These are phyloP conservation scores for Chromoteleia sp. DNA, from an alignment of 2,888 invertebrate species.

Conservation along the genomic window DNA sequence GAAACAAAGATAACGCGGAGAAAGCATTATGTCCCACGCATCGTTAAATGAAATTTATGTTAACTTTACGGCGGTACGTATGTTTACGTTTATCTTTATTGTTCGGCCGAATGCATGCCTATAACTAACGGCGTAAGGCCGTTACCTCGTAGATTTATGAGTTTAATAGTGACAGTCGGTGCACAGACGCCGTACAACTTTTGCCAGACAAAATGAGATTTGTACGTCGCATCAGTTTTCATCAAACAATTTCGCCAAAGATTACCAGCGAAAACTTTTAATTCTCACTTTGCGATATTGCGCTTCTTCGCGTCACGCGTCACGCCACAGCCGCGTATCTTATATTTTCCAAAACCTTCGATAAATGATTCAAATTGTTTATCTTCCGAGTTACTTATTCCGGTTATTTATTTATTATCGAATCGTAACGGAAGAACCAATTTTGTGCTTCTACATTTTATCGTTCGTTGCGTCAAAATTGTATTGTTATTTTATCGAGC, in stretches of 20 bases:
- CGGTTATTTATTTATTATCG: no score
- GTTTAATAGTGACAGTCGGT: conserved; percentile 77
- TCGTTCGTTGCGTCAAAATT: no score
- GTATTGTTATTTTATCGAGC: no score
- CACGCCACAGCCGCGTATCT: background rate
- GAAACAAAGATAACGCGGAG: conserved; percentile 68
- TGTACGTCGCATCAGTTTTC: conserved; percentile 53
- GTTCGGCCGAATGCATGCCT: conserved; percentile 73
- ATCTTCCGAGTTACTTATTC: no score
- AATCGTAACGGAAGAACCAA: no score
- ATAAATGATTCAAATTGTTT: no score
- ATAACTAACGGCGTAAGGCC: conserved; percentile 77
- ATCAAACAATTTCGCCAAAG: conserved; percentile 34
- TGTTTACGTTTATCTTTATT: conserved; percentile 77
- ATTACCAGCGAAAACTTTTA: conserved; percentile 33
- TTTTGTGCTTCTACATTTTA: no score
- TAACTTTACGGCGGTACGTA: conserved; percentile 71
- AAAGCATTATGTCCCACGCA: conserved; percentile 73
- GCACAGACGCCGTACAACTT: conserved; percentile 45
- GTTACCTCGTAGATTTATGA: conserved; percentile 77
- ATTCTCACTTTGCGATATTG: conserved; percentile 36
- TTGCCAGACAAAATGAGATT: conserved; percentile 50
- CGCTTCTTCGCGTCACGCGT: conserved; percentile 5
- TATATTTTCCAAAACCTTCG: no score
- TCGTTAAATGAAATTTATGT: conserved; percentile 79